Base-by-base conservation (phyloP, 2,797 vertebrate genomes). In the Moxostoma hubbsi region DNA sequence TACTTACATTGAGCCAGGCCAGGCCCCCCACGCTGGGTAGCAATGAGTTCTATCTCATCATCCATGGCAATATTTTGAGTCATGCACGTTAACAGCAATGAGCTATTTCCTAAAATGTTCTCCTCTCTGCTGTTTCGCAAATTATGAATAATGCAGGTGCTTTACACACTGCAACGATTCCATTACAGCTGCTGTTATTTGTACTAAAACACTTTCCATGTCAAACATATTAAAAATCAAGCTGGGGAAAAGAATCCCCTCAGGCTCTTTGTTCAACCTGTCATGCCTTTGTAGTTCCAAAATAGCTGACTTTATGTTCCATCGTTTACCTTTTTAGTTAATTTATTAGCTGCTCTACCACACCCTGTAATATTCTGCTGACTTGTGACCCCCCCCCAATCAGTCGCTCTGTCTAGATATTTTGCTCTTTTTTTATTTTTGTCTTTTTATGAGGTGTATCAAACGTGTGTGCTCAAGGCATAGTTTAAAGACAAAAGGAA, bases 161-260 rank as follows among this genome's bases (percentile, higher is more conserved):
- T 87, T 88, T 92, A 90, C 90, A 93, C 90, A 93, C 89, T 91
- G 93, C 91, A 89, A 95, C 93, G 94, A 94, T 94, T 96, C 94
- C 94, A 95, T 96, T 97, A 95, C 94, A 94, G 94, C 91, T 94
- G 93, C 94, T 94, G 95, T 96, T 96, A 96, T 97, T 96, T 96
- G 95, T 94, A 96, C 93, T 95, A 96, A 98, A 97, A 96, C 93
- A 95, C 96, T 96, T 96, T 95, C 92, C 88, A 90, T 95, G 96
- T 97, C 95, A 96, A 96, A 96, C 92, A 94, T 94, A 95, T 94
- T 93, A 92, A 93, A 88, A 95, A 94, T 92, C 91, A 91, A 92
- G 93, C 93, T 91, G 92, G 92, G 88, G 93, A 87, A 94, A 95
- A 95, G 93, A 93, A 95, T 91, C 92, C 95, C 95, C 95, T 88